Evolutionary conservation across 2,888 invertebrate species (phyloP), one percentile per base, ranked within the genome.

Genomic region (Acronicta psi): DNA sequence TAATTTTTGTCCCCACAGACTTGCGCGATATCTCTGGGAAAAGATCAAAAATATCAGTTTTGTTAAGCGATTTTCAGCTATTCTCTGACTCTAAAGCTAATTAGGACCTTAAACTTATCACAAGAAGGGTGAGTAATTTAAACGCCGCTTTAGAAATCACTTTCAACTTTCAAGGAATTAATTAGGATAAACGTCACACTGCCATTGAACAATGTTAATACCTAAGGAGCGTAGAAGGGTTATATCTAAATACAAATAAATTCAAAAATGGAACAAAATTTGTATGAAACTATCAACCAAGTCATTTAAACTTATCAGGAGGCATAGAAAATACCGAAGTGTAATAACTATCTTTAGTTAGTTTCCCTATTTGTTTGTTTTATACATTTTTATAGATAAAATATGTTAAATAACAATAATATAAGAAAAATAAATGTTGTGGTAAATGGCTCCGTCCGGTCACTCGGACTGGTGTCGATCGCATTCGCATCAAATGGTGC

Each of bases 391-490:
- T n/a, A n/a, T n/a, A n/a, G n/a, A n/a, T n/a, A n/a, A n/a, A n/a
- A n/a, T n/a, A n/a, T n/a, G n/a, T n/a, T n/a, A n/a, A n/a, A n/a
- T n/a, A n/a, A n/a, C n/a, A n/a, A n/a, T n/a, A n/a, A n/a, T n/a
- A n/a, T n/a, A n/a, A n/a, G n/a, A n/a, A n/a, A n/a, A n/a, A n/a
- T n/a, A n/a, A n/a, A n/a, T n/a, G n/a, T 20, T 20, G 20, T 20
- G 20, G 58, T 68, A 68, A 68, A 68, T 58, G 57, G 57, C 50
- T 68, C 47, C 55, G 52, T 68, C 69, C 69, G 69, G 69, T 69
- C 63, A 69, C 59, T 63, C 52, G 69, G 51, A 55, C 51, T 42
- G 51, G 69, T 59, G 68, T 69, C 69, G 64, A 68, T 68, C 68
- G 59, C 54, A 69, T 69, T 68, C 68, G 59, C 54, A 69, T 69